Evolutionary conservation across 2,797 vertebrate species (phyloP).

Genomic region (Notoglanidium macrostoma): DNA sequence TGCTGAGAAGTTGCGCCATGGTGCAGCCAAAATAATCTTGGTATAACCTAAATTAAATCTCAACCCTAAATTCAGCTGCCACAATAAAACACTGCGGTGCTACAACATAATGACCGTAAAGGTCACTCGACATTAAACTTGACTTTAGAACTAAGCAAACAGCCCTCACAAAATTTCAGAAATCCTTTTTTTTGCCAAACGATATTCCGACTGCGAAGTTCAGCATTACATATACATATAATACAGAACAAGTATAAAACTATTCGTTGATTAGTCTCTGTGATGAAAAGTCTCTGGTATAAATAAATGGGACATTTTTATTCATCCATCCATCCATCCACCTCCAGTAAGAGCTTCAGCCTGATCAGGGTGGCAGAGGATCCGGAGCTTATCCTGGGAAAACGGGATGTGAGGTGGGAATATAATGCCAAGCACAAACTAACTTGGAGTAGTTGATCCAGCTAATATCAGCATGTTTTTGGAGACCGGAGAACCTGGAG

Average conservation of each 20-base stretch:
- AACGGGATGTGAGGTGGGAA: background rate
- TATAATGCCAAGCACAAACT: background rate
- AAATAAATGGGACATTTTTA: background rate
- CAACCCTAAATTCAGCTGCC: background rate
- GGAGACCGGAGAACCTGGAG: too few relatives aligned
- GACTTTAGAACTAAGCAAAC: background rate
- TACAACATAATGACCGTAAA: background rate
- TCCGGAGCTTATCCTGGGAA: background rate
- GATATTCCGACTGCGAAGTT: background rate
- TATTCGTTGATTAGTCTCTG: background rate
- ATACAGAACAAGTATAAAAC: background rate
- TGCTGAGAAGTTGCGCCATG: background rate
- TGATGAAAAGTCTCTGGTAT: background rate
- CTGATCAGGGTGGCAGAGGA: background rate
- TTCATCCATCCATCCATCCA: background rate
- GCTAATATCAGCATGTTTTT: background rate
- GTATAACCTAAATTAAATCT: background rate
- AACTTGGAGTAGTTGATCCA: background rate
- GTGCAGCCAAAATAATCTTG: background rate
- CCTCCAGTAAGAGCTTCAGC: background rate
- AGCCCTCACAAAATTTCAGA: background rate
- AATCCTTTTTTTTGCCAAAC: background rate
- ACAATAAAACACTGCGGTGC: background rate
- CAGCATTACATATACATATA: background rate
- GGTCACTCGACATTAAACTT: background rate